Conservation (phyloP, 2,888 invertebrate species). For the Malthinus flaveolus region DNA sequence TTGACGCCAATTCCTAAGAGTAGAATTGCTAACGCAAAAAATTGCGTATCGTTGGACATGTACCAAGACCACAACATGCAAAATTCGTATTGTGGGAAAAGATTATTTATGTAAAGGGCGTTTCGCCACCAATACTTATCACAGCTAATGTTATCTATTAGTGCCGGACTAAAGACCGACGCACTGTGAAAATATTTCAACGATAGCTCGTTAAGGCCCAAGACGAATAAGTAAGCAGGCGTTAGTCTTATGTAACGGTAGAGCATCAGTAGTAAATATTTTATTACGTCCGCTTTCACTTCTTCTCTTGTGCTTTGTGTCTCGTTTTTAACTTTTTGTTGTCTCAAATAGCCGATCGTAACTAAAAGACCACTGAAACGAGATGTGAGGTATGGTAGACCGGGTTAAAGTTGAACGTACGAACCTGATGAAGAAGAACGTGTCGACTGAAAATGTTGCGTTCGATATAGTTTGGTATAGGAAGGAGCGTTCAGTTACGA, state of each 20-base stretch:
- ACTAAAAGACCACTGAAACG: slow-evolving; percentile 70
- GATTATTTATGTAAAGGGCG: slow-evolving; percentile 79
- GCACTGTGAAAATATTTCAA: slow-evolving; percentile 71
- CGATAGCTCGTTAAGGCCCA: slow-evolving; percentile 73
- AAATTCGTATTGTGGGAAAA: slow-evolving; percentile 74
- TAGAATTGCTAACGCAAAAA: slow-evolving; percentile 70
- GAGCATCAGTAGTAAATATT: slow-evolving; percentile 59
- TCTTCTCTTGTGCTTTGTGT: slow-evolving; percentile 55
- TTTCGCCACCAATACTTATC: slow-evolving; percentile 83
- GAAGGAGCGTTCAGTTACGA: slow-evolving; percentile 74
- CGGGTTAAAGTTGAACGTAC: neutral
- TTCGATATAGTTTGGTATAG: slow-evolving; percentile 83
- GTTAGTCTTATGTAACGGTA: slow-evolving; percentile 76
- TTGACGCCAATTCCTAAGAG: slow-evolving; percentile 68
- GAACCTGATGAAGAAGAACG: slow-evolving; percentile 84
- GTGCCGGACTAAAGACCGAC: slow-evolving; percentile 73
- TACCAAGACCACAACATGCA: slow-evolving; percentile 87
- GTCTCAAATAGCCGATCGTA: slow-evolving; percentile 70
- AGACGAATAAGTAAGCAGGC: slow-evolving; percentile 79
- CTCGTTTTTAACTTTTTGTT: slow-evolving; percentile 52
- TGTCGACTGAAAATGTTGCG: slow-evolving; percentile 84
- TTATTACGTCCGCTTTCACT: slow-evolving; percentile 47
- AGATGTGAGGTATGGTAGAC: neutral
- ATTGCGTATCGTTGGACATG: slow-evolving; percentile 79
- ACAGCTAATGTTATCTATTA: slow-evolving; percentile 73